These are phyloP conservation scores for Oligia fasciuncula DNA, from an alignment of 2,888 invertebrate genomes.

Conservation along the genomic window DNA sequence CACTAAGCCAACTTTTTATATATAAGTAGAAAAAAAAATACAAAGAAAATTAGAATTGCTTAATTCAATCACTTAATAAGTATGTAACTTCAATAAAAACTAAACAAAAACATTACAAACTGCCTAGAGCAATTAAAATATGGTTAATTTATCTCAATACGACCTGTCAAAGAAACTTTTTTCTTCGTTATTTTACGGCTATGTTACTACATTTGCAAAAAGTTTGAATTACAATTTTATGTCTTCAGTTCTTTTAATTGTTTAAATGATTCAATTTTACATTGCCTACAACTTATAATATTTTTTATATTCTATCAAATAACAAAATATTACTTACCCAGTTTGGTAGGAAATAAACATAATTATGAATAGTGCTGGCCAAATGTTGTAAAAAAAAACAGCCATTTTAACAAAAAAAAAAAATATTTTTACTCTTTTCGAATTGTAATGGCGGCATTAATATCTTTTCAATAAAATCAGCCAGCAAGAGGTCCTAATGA, in stretches of 20 bases:
- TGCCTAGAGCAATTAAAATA: neutral
- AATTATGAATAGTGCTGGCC: neutral
- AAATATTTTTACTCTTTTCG: neutral
- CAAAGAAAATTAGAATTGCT: neutral
- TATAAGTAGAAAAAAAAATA: no score
- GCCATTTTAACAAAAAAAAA: conserved; percentile 7
- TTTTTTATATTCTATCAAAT: neutral
- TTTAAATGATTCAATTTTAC: neutral
- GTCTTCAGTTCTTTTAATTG: neutral
- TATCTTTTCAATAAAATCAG: conserved; percentile 10
- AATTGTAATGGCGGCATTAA: neutral
- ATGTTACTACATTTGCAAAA: neutral
- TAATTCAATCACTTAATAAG: neutral
- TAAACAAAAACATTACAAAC: neutral
- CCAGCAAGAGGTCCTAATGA: neutral
- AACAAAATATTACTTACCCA: no score
- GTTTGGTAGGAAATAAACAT: neutral
- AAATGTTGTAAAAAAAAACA: neutral
- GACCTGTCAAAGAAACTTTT: neutral
- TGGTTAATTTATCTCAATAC: neutral
- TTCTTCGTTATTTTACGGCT: neutral
- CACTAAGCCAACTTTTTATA: neutral
- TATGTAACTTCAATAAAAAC: neutral
- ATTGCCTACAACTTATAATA: neutral
- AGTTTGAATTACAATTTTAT: neutral